These are phyloP conservation scores for Mormyrops attenuatus DNA, from an alignment of 2,797 vertebrate genomes.

Conservation along the genomic window DNA sequence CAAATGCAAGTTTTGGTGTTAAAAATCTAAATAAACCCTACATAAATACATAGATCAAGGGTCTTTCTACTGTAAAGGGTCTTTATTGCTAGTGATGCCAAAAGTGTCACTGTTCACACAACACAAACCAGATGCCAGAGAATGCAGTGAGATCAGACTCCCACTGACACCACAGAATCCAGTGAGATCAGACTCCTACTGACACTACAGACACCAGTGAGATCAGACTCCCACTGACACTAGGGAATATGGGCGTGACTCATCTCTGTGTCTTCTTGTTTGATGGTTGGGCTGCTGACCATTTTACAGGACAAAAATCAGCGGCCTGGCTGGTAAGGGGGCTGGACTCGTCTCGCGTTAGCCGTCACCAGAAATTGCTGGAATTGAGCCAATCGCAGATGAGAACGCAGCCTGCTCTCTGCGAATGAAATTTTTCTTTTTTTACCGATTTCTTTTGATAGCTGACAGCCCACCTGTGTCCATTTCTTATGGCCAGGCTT, in stretches of 20 bases:
- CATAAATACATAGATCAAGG: background rate
- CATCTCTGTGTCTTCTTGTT: background rate
- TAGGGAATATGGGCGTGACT: background rate
- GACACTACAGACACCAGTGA: background rate
- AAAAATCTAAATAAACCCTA: background rate
- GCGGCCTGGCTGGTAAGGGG: background rate
- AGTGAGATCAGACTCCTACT: background rate
- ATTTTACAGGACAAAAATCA: background rate
- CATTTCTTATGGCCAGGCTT: slow-evolving; percentile 27
- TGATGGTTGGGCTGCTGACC: background rate
- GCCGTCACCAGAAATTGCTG: background rate
- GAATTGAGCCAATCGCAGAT: slow-evolving; percentile 22
- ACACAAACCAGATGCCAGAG: background rate
- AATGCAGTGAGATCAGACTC: background rate
- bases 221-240: background rate
- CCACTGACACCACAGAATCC: background rate
- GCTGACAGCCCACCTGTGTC: slow-evolving; percentile 23
- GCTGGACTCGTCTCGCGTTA: background rate
- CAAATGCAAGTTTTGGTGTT: background rate
- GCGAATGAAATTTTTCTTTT: slow-evolving; percentile 21
- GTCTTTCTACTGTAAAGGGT: background rate
- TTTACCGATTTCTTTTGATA: slow-evolving; percentile 20
- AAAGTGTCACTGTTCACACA: background rate
- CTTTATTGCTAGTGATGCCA: background rate
- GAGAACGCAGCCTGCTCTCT: slow-evolving; percentile 28